phyloP scores from a whole-genome alignment of 2,888 invertebrate species.

The Cephus runcator region DNA sequence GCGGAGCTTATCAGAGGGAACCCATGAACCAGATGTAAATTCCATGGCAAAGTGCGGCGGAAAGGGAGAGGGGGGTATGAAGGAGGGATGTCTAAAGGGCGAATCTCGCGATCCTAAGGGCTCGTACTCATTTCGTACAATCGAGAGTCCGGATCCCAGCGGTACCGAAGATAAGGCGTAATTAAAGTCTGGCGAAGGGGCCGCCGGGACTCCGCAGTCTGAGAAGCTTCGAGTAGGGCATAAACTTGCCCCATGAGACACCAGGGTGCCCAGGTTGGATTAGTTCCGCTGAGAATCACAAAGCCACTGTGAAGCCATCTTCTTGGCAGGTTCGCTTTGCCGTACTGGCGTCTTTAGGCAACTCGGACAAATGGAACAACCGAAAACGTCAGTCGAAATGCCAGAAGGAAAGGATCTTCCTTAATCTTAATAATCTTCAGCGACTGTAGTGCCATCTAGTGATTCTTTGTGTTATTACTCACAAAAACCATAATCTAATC shows the following conservation, averaged over 20 bases:
- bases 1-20: not conserved
- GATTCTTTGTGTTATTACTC: not conserved
- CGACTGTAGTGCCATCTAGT: constrained; percentile 26
- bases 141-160: constrained; percentile 1
- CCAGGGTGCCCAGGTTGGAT: constrained; percentile 8
- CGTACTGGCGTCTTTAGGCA: constrained; percentile 20
- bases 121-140: not conserved
- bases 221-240: constrained; percentile 18
- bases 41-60: constrained; percentile 37
- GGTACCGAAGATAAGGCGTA: constrained; percentile 30
- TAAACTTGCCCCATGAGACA: constrained; percentile 35
- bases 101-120: not conserved
- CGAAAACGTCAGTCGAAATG: not conserved
- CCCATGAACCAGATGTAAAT: constrained; percentile 22
- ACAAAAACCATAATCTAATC: not conserved
- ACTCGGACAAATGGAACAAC: not conserved
- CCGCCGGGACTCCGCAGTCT: not conserved
- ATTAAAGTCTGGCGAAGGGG: constrained; percentile 31
- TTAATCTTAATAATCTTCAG: constrained; percentile 52
- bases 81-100: not conserved
- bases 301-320: constrained; percentile 5
- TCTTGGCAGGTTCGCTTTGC: constrained; percentile 18
- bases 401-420: constrained; percentile 31
- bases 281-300: constrained; percentile 22
- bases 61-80: constrained; percentile 1